Base-by-base conservation (phyloP, 2,113 vertebrate genomes). In the Ciconia boyciana region DNA sequence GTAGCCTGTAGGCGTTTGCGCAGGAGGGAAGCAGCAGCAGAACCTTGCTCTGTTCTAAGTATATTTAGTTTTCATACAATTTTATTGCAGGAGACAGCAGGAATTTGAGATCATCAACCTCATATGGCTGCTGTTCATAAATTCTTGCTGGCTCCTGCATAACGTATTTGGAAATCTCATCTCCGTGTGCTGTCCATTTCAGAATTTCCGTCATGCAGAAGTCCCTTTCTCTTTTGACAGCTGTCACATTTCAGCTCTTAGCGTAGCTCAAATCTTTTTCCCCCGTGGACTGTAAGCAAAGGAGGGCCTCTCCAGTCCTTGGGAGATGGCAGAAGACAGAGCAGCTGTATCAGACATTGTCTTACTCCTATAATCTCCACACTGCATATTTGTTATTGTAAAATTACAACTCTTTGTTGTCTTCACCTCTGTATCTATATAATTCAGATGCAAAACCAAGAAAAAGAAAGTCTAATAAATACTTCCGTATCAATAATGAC, bases 11-110 rank as follows among this genome's bases (percentile, higher is more conserved):
- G 98, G 98, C 93, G 98, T 97, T 28, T 97, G 98, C 94, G 98
- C 97, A 52, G 98, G 97, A 98, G 98, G 97, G 96, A 96, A 94
- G 96, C 96, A 75, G 97, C 96, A 91, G 96, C 96, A 95, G 91
- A 97, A 96, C 95, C 92, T 74, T 83, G 95, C 96, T 96, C 95
- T 90, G 82, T 79, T 96, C 90, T 94, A 97, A 97, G 97, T 96
- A 97, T 98, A 98, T 97, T 97, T 64, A 76, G 87, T 97, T 97
- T 97, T 96, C 85, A 34, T 91, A 91, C 87, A 69, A 3, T 79
- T 90, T 82, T 26, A 71, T 96, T 52, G 87, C 96, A 93, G 95
- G 74, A 96, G 97, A 71, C 79, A 92, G 96, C 97, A 97, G 97
- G 97, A 95, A 97, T 97, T 97, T 82, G 93, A 97, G 96, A 91